Conservation (phyloP, 64 coral and sea anemone species). For the Porites australiensis region DNA sequence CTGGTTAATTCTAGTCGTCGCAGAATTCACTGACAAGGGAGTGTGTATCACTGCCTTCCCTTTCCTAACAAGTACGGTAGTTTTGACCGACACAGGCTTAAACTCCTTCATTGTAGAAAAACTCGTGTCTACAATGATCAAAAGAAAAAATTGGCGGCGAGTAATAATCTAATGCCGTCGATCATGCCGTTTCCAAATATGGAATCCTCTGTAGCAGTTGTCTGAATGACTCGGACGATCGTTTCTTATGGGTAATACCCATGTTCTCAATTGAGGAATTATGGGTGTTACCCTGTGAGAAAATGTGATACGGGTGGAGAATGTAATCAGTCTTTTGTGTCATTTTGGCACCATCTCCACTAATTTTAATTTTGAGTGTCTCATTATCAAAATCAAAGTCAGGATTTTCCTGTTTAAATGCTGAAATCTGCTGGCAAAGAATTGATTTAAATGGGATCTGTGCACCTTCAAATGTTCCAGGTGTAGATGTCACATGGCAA, state of each 20-base stretch:
- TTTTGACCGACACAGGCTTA: slow-evolving; percentile 24
- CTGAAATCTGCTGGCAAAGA: slow-evolving; percentile 52
- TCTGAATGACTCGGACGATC: not conserved
- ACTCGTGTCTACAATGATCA: too few relatives aligned
- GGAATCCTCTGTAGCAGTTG: not conserved
- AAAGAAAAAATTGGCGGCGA: too few relatives aligned
- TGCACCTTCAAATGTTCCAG: slow-evolving; percentile 33
- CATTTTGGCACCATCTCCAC: slow-evolving; percentile 72
- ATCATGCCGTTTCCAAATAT: too few relatives aligned
- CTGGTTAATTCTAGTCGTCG: not conserved
- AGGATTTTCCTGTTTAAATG: slow-evolving; percentile 46
- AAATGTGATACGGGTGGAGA: slow-evolving; percentile 19
- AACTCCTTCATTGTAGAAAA: slow-evolving; percentile 9
- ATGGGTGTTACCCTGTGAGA: not conserved
- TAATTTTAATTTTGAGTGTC: slow-evolving; percentile 76
- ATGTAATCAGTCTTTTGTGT: slow-evolving; percentile 49
- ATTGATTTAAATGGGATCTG: slow-evolving; percentile 42
- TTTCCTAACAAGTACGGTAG: slow-evolving; percentile 15
- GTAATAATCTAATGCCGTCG: too few relatives aligned
- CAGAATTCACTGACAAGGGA: not conserved
- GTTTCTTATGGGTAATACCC: not conserved
- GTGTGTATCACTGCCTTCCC: slow-evolving; percentile 42
- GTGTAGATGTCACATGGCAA: not conserved
- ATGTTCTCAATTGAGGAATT: too few relatives aligned
- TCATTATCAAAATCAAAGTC: slow-evolving; percentile 31